Conservation (phyloP, 2,888 invertebrate genomes). For the Lycia hirtaria region DNA sequence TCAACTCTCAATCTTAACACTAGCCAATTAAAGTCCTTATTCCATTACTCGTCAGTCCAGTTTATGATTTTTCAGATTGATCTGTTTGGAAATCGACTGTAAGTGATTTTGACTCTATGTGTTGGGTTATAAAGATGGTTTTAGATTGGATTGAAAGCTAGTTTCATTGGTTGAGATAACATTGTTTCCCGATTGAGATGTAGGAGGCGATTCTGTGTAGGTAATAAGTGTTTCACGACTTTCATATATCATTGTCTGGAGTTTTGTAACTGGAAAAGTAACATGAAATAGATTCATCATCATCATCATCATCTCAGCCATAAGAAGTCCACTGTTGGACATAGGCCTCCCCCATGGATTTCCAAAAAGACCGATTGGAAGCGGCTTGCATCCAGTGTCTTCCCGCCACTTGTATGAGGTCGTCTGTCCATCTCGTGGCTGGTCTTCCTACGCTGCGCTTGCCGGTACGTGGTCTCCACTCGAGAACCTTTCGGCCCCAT, state of each 20-base stretch:
- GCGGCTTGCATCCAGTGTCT: too few relatives aligned
- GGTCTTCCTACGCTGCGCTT: too few relatives aligned
- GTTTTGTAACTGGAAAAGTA: slow-evolving; percentile 2
- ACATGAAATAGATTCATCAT: neutral
- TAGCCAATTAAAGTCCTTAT: slow-evolving; percentile 45
- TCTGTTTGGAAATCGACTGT: slow-evolving; percentile 28
- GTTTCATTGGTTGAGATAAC: slow-evolving; percentile 58
- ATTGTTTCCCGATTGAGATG: slow-evolving; percentile 79
- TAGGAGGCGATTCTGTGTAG: slow-evolving; percentile 64
- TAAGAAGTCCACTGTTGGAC: too few relatives aligned
- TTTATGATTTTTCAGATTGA: slow-evolving; percentile 43
- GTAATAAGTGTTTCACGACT: slow-evolving; percentile 70
- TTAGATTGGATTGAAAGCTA: slow-evolving; percentile 36
- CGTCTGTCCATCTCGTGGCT: too few relatives aligned
- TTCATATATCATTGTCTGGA: slow-evolving; percentile 16
- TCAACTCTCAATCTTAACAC: slow-evolving; percentile 43
- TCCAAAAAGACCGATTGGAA: too few relatives aligned
- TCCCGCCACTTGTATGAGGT: too few relatives aligned
- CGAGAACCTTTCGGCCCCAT: too few relatives aligned
- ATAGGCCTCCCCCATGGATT: too few relatives aligned
- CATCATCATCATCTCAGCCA: too few relatives aligned
- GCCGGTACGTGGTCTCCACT: too few relatives aligned
- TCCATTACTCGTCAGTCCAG: slow-evolving; percentile 37
- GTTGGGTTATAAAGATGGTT: slow-evolving; percentile 41
- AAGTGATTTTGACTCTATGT: slow-evolving; percentile 44